phyloP scores from a whole-genome alignment of 1,140 invertebrate genomes.

The Lucilia cuprina region DNA sequence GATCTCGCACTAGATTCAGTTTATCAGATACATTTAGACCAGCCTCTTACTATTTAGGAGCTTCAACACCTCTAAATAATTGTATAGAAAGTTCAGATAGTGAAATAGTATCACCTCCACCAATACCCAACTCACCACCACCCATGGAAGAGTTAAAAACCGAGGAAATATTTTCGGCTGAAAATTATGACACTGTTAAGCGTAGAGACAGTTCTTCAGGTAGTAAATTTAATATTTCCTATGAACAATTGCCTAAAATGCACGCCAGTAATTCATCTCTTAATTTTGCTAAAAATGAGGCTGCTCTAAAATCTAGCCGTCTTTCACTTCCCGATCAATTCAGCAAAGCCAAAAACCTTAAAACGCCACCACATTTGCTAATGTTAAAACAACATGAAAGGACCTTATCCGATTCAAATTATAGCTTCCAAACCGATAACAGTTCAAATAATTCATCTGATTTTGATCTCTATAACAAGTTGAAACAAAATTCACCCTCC shows the following conservation, averaged over 20 bases:
- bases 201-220: slow-evolving; percentile 48
- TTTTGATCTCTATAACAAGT: slow-evolving; percentile 55
- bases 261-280: slow-evolving; percentile 58
- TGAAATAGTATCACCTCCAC: slow-evolving; percentile 81
- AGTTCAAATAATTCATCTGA: slow-evolving; percentile 59
- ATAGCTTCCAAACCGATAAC: slow-evolving; percentile 60
- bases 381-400: slow-evolving; percentile 55
- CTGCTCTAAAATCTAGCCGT: slow-evolving; percentile 51
- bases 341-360: slow-evolving; percentile 37
- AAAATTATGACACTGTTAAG: slow-evolving; percentile 60
- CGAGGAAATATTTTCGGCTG: slow-evolving; percentile 61
- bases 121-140: slow-evolving; percentile 78
- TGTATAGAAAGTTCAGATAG: slow-evolving; percentile 83
- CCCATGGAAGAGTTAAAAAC: slow-evolving; percentile 69
- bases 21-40: slow-evolving; percentile 86
- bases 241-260: slow-evolving; percentile 57
- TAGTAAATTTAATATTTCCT: slow-evolving; percentile 54
- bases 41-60: slow-evolving; percentile 83
- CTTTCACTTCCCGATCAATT: slow-evolving; percentile 60
- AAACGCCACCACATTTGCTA: slow-evolving; percentile 17
- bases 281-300: slow-evolving; percentile 47
- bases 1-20: slow-evolving; percentile 77
- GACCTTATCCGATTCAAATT: slow-evolving; percentile 59
- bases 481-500: slow-evolving; percentile 49
- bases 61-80: slow-evolving; percentile 66